Evolutionary conservation across 2,888 invertebrate species (phyloP).

Genomic region (Oxystoma pomonae): DNA sequence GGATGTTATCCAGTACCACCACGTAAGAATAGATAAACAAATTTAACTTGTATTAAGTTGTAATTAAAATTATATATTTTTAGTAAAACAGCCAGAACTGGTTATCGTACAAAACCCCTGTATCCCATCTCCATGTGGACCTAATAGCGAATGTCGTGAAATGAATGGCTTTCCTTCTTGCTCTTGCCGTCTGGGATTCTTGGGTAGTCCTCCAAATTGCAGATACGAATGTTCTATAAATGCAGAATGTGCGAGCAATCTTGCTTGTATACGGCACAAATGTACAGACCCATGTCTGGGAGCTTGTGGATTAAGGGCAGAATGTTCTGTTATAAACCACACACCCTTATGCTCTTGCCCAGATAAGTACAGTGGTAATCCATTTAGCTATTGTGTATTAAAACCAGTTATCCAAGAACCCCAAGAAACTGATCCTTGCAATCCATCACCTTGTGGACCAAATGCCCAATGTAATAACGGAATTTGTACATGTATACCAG

Average conservation of each 20-base stretch:
- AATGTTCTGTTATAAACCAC: slow-evolving; percentile 72
- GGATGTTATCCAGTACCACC: slow-evolving; percentile 52
- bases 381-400: slow-evolving; percentile 62
- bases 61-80: no score
- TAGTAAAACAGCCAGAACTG: not conserved
- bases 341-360: slow-evolving; percentile 71
- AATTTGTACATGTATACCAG: slow-evolving; percentile 70
- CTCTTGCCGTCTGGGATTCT: slow-evolving; percentile 60
- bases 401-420: slow-evolving; percentile 50
- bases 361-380: slow-evolving; percentile 72
- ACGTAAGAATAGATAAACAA: slow-evolving; percentile 17
- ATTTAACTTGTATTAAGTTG: no score
- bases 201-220: slow-evolving; percentile 66
- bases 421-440: slow-evolving; percentile 57
- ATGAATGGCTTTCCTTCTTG: slow-evolving; percentile 59
- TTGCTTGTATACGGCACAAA: slow-evolving; percentile 72
- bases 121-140: slow-evolving; percentile 70
- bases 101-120: slow-evolving; percentile 56
- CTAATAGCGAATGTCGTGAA: slow-evolving; percentile 63
- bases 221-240: slow-evolving; percentile 68
- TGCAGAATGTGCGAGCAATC: slow-evolving; percentile 67
- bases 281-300: slow-evolving; percentile 75
- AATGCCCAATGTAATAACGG: slow-evolving; percentile 78
- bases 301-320: slow-evolving; percentile 67
- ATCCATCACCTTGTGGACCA: slow-evolving; percentile 78